Conservation (phyloP, 2,888 invertebrate genomes). For the Palloptera scutellata region DNA sequence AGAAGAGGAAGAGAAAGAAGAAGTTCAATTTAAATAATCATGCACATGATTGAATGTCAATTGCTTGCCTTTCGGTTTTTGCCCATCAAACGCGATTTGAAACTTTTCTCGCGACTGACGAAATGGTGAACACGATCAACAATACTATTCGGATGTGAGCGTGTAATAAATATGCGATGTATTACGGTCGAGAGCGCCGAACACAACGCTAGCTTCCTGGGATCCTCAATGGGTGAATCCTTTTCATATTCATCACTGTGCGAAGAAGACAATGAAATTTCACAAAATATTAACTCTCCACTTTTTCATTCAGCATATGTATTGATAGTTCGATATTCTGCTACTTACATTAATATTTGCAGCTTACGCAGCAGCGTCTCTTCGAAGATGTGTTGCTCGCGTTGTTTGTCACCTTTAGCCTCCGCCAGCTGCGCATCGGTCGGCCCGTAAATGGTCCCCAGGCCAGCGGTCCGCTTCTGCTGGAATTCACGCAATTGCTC, state of each 20-base stretch:
- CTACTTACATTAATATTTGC: conserved; percentile 72
- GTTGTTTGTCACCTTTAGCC: conserved; percentile 79
- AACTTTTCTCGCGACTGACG: conserved; percentile 84
- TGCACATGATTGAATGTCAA: no score
- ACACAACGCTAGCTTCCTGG: conserved; percentile 72
- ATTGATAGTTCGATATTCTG: no score
- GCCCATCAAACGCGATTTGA: conserved; percentile 74
- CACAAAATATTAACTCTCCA: background rate
- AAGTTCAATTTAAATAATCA: background rate
- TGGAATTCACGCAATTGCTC: conserved; percentile 68
- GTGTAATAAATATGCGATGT: conserved; percentile 77
- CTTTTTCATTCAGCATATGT: background rate
- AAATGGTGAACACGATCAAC: conserved; percentile 83
- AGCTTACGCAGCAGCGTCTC: conserved; percentile 76
- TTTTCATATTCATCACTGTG: conserved; percentile 72
- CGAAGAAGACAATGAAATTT: conserved; percentile 14
- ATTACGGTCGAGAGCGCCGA: conserved; percentile 84
- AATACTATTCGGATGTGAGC: conserved; percentile 67
- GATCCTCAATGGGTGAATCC: conserved; percentile 69
- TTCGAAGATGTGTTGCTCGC: conserved; percentile 80
- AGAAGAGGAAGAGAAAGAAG: background rate
- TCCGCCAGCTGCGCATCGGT: conserved; percentile 80
- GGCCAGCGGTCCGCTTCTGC: conserved; percentile 86
- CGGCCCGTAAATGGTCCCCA: conserved; percentile 90
- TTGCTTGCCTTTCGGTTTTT: conserved; percentile 71